phyloP scores from a whole-genome alignment of 2,888 invertebrate genomes.

The Chymomyza procnemis region DNA sequence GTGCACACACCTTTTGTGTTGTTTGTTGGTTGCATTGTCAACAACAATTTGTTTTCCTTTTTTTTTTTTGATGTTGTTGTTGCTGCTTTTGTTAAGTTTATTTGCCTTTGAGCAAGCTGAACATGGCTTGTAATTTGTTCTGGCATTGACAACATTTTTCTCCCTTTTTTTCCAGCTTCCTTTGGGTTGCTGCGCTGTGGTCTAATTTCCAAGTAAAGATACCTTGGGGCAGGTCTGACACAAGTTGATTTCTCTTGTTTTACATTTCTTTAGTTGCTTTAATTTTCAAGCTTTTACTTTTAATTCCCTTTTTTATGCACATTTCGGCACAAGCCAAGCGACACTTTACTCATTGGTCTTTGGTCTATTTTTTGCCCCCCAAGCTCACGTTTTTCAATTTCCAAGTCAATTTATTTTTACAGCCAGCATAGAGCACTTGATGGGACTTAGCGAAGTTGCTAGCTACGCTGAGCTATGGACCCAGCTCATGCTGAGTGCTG shows the following conservation, averaged over 20 bases:
- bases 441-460: background rate
- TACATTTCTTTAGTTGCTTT: background rate
- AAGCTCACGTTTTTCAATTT: conserved; percentile 56
- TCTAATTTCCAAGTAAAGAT: background rate
- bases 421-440: conserved; percentile 36
- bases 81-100: background rate
- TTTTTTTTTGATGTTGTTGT: background rate
- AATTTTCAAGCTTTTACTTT: conserved; percentile 47
- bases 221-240: background rate
- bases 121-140: background rate
- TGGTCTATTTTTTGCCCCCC: conserved; percentile 6
- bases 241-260: background rate
- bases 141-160: background rate
- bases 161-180: background rate
- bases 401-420: conserved; percentile 73
- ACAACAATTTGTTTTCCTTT: background rate
- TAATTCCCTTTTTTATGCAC: conserved; percentile 37
- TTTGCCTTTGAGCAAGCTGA: background rate
- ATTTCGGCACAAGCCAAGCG: background rate
- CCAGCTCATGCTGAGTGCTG: conserved; percentile 31
- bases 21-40: background rate
- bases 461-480: background rate
- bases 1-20: background rate
- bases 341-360: conserved; percentile 48
- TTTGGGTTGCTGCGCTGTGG: background rate